Percentiles rank a stretch among this genome's conserved stretches.
Conservation (phyloP, 2,113 vertebrate genomes). For the Perca schrenkii region DNA sequence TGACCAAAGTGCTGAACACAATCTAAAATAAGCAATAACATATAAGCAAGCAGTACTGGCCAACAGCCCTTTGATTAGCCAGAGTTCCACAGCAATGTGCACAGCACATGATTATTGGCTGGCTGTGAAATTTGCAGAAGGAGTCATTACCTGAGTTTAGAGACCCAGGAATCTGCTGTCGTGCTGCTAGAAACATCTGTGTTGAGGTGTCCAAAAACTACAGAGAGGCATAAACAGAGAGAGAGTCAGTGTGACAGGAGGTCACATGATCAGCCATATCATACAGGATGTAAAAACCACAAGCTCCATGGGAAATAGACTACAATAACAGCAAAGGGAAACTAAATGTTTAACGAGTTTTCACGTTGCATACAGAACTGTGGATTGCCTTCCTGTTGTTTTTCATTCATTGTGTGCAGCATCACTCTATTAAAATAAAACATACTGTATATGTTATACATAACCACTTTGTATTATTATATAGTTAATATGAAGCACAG, state of each 20-base stretch:
- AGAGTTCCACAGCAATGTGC: not conserved
- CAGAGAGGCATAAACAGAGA: conserved; percentile 13
- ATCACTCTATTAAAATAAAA: not conserved
- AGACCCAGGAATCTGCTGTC: conserved; percentile 85
- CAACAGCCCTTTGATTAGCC: not conserved
- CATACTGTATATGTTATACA: no score
- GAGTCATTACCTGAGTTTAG: conserved; percentile 85
- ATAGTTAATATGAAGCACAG: no score
- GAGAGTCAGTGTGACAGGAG: not conserved
- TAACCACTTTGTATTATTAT: no score
- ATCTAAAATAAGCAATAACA: no score
- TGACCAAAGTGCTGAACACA: no score
- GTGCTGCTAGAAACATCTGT: conserved; percentile 92
- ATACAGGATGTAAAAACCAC: no score
- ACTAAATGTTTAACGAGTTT: not conserved
- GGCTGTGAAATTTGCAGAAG: not conserved
- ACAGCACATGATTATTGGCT: not conserved
- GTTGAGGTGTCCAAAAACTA: conserved; percentile 94
- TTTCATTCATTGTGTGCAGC: not conserved
- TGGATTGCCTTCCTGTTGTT: not conserved
- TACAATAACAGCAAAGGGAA: not conserved
- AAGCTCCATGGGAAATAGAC: not conserved
- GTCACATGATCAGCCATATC: not conserved
- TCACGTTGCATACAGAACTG: not conserved
- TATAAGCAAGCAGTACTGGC: not conserved